Percentiles rank a stretch among this genome's conserved stretches.
Conservation (phyloP, 1,140 invertebrate species). For the Megalonaias nervosa region DNA sequence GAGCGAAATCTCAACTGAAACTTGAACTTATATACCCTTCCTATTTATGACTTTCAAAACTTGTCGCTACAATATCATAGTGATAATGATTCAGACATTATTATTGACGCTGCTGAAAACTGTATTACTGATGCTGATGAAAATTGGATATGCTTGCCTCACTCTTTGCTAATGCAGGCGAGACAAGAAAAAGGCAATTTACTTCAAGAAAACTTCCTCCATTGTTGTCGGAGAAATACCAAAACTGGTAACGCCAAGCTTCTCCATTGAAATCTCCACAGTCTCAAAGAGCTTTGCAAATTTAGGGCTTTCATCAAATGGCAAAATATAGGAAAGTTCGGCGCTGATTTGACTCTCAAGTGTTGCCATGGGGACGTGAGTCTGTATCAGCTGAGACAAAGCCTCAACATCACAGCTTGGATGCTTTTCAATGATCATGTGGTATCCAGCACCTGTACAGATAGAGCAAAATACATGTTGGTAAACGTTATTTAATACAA, state of each 20-base stretch:
- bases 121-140: no score
- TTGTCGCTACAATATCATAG: no score
- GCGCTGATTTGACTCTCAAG: slow-evolving; percentile 63
- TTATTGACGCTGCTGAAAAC: neutral
- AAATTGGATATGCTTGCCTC: no score
- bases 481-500: neutral
- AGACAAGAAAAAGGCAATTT: no score
- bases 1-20: no score
- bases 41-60: no score
- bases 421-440: slow-evolving; percentile 64
- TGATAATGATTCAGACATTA: no score
- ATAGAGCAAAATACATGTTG: neutral
- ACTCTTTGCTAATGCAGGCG: no score
- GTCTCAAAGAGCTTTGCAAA: no score
- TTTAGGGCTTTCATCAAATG: slow-evolving; percentile 32
- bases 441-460: slow-evolving; percentile 61
- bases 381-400: slow-evolving; percentile 47
- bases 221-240: slow-evolving; percentile 81
- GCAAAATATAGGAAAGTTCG: slow-evolving; percentile 65
- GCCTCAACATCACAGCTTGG: slow-evolving; percentile 73
- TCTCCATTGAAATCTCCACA: no score
- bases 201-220: slow-evolving; percentile 79
- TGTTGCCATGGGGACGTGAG: slow-evolving; percentile 50
- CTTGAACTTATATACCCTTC: no score
- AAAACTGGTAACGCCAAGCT: no score